These are phyloP conservation scores for Eupelmus urozonus DNA, from an alignment of 2,888 invertebrate genomes.

Conservation along the genomic window DNA sequence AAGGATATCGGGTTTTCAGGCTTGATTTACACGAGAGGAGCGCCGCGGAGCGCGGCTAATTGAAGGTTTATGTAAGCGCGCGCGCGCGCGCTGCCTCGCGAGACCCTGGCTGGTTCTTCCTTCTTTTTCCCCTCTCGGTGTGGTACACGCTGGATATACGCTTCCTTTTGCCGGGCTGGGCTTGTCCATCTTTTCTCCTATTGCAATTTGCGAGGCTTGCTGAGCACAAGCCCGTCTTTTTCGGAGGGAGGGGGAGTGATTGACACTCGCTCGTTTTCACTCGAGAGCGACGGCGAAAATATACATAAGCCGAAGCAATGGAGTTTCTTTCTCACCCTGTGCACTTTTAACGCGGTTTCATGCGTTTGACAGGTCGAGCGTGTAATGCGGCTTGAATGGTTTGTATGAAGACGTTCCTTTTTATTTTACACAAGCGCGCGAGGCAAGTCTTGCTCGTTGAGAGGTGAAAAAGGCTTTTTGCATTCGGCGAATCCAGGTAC, in stretches of 20 bases:
- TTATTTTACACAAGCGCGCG: neutral
- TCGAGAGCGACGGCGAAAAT: no score
- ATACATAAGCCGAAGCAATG: no score
- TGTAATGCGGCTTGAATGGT: no score
- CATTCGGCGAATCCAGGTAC: no score
- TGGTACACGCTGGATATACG: no score
- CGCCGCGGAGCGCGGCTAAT: conserved; percentile 55
- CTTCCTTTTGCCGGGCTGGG: conserved; percentile 2
- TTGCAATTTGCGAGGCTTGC: conserved; percentile 1
- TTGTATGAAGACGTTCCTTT: neutral
- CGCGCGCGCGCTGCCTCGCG: no score
- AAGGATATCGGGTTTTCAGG: conserved; percentile 62
- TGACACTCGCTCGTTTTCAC: neutral
- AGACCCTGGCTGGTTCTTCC: conserved; percentile 15
- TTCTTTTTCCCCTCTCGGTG: neutral
- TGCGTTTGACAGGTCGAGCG: conserved; percentile 4
- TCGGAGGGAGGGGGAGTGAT: neutral
- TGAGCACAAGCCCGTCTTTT: neutral
- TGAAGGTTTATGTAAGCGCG: conserved; percentile 58
- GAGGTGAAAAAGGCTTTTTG: no score
- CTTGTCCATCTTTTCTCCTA: neutral
- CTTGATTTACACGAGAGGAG: conserved; percentile 51
- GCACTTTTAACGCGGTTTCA: neutral
- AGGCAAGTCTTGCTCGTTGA: no score
- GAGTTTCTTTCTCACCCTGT: neutral